These are phyloP conservation scores for Orchestia grillus DNA, from an alignment of 1,140 invertebrate species.

Conservation along the genomic window DNA sequence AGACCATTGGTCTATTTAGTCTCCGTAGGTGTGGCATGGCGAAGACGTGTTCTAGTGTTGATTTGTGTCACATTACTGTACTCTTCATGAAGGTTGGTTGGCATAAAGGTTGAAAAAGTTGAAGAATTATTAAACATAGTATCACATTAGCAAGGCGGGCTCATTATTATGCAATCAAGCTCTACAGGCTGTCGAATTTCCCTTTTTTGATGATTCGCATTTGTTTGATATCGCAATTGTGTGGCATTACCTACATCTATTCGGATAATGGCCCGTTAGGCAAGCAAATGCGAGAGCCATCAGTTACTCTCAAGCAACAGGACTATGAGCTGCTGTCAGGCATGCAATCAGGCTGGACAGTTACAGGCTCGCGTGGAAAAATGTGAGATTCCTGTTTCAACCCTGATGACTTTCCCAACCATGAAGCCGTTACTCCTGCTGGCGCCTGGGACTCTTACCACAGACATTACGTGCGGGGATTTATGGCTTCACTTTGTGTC, in stretches of 20 bases:
- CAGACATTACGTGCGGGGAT: background rate
- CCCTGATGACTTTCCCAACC: background rate
- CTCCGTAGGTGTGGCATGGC: no score
- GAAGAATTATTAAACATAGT: no score
- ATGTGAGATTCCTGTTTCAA: background rate
- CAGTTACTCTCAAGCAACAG: background rate
- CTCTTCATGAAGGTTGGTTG: no score
- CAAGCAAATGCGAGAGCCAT: background rate
- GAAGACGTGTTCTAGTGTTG: background rate
- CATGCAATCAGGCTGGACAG: background rate
- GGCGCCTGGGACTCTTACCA: background rate
- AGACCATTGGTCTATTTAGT: no score
- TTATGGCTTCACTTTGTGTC: background rate
- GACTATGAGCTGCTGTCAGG: background rate
- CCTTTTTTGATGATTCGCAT: no score
- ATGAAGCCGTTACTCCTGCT: background rate
- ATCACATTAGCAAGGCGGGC: background rate
- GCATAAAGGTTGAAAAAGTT: no score
- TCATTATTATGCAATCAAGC: background rate
- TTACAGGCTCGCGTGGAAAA: background rate
- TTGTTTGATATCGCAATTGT: no score
- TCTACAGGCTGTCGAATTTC: background rate
- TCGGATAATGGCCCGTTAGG: background rate
- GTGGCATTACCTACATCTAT: background rate
- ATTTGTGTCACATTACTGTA: no score